These are phyloP conservation scores for Pseudoips prasinana DNA, from an alignment of 2,888 invertebrate genomes.

Conservation along the genomic window DNA sequence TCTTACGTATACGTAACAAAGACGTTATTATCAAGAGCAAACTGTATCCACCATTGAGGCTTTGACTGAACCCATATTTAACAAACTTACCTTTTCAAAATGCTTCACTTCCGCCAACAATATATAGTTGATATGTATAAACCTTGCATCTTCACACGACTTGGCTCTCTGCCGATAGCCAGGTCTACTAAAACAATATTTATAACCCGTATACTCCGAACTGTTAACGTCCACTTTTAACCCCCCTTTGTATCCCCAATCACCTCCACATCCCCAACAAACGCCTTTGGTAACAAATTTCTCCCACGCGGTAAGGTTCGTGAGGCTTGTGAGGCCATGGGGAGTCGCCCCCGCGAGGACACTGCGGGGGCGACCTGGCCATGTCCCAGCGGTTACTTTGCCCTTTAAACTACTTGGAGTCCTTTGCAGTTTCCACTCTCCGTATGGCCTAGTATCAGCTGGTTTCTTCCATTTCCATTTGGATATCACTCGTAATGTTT, in stretches of 20 bases:
- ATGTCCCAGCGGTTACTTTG: slow-evolving; percentile 59
- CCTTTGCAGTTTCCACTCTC: slow-evolving; percentile 78
- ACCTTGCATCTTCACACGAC: slow-evolving; percentile 83
- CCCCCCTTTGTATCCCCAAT: slow-evolving; percentile 68
- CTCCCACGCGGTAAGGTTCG: slow-evolving; percentile 44
- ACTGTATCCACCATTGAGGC: no score
- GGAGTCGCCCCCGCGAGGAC: slow-evolving; percentile 58
- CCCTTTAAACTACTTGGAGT: slow-evolving; percentile 48
- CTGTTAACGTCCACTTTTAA: slow-evolving; percentile 67
- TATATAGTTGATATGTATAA: slow-evolving; percentile 84
- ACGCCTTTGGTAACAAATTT: slow-evolving; percentile 65
- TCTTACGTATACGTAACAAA: no score
- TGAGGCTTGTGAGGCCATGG: slow-evolving; percentile 14
- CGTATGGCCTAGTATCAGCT: slow-evolving; percentile 64
- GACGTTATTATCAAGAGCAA: no score
- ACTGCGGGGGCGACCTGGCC: slow-evolving; percentile 74
- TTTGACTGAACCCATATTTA: no score
- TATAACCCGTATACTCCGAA: slow-evolving; percentile 79
- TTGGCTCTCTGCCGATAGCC: slow-evolving; percentile 65
- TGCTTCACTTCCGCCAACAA: slow-evolving; percentile 83
- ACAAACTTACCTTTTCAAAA: slow-evolving; percentile 85
- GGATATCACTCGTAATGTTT: slow-evolving; percentile 75
- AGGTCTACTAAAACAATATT: slow-evolving; percentile 62
- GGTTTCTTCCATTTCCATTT: slow-evolving; percentile 74
- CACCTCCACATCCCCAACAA: slow-evolving; percentile 72